These are phyloP conservation scores for Microtus oregoni DNA, from an alignment of 2,113 vertebrate genomes.

Conservation along the genomic window DNA sequence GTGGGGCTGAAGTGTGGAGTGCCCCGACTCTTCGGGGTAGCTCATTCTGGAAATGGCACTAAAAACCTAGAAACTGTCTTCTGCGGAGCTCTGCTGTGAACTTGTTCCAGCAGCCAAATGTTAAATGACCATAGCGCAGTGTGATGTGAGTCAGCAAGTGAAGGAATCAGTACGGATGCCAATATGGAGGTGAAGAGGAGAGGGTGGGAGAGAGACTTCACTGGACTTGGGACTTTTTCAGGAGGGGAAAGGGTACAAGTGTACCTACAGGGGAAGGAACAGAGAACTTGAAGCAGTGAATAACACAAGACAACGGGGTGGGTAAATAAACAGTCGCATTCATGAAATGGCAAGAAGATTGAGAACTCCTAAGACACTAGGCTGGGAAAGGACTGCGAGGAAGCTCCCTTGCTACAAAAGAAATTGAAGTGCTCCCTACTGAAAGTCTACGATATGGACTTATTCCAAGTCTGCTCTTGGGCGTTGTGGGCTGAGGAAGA, in stretches of 20 bases:
- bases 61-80: background rate
- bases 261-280: background rate
- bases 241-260: background rate
- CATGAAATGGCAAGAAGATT: background rate
- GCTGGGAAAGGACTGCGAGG: background rate
- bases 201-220: background rate
- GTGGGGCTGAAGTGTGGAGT: background rate
- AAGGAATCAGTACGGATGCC: background rate
- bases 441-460: background rate
- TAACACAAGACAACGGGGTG: background rate
- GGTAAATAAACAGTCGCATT: background rate
- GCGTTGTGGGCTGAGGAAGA: slow-evolving; percentile 13
- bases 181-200: background rate
- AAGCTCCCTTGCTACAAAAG: background rate
- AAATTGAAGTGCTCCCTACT: slow-evolving; percentile 23
- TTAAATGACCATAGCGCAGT: background rate
- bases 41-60: background rate
- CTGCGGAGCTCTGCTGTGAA: background rate
- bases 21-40: background rate
- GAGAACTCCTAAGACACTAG: background rate
- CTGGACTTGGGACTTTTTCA: background rate
- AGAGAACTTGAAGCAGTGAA: slow-evolving; percentile 8
- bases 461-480: background rate
- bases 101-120: background rate
- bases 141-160: background rate